Percentiles rank a stretch among this genome's conserved stretches.
phyloP scores from a whole-genome alignment of 2,797 vertebrate genomes.

The Astyanax mexicanus region DNA sequence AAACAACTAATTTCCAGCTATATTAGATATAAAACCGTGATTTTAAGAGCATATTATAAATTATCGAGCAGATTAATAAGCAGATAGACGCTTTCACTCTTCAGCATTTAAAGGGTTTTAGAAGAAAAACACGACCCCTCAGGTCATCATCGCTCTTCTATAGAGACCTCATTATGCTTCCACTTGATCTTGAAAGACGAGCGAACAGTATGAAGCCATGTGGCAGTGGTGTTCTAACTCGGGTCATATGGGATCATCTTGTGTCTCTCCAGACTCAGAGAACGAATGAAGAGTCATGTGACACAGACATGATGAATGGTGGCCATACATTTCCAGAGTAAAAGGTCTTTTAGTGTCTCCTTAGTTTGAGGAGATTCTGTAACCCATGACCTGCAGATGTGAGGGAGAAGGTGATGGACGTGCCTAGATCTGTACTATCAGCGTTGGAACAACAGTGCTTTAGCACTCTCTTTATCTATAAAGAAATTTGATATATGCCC shows the following conservation, averaged over 20 bases:
- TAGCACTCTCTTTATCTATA: too few species aligned
- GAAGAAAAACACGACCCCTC: too few species aligned
- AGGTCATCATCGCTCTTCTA: not conserved
- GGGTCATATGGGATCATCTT: not conserved
- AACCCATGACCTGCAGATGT: not conserved
- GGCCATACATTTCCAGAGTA: not conserved
- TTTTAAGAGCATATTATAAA: too few species aligned
- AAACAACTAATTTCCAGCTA: too few species aligned
- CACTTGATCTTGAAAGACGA: not conserved
- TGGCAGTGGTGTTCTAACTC: not conserved
- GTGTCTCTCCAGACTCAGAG: not conserved
- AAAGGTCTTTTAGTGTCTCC: not conserved
- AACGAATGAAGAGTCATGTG: not conserved
- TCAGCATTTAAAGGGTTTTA: too few species aligned
- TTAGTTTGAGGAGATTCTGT: too few species aligned
- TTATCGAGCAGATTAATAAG: not conserved
- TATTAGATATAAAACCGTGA: too few species aligned
- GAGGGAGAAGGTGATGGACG: too few species aligned
- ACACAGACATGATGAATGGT: not conserved
- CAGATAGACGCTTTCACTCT: not conserved
- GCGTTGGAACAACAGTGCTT: too few species aligned
- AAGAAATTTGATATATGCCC: too few species aligned
- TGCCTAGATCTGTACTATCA: too few species aligned
- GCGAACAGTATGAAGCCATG: not conserved
- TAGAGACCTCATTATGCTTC: not conserved